Conservation (phyloP, 1,140 invertebrate species). For the Meloidogyne exigua region DNA sequence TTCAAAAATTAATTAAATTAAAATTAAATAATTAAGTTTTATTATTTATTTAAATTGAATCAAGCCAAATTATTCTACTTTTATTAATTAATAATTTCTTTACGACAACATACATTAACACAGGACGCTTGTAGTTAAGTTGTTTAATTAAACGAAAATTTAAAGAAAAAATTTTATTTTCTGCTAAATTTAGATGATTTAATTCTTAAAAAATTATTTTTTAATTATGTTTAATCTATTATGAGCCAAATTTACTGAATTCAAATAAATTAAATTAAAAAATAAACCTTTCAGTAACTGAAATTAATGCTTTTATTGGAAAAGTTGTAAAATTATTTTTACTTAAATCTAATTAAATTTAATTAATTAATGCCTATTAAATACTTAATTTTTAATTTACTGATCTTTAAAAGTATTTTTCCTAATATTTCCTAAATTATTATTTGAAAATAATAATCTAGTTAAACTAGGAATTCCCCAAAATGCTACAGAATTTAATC, state of each 20-base stretch:
- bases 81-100: too few species aligned
- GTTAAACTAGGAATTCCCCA: slow-evolving; percentile 23
- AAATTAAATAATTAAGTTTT: too few species aligned
- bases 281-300: slow-evolving; percentile 22
- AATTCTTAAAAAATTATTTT: slow-evolving; percentile 28
- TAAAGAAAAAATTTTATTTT: slow-evolving; percentile 49
- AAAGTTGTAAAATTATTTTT: slow-evolving; percentile 43
- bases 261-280: slow-evolving; percentile 19
- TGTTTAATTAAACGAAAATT: too few species aligned
- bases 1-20: too few species aligned
- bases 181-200: slow-evolving; percentile 28
- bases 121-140: too few species aligned
- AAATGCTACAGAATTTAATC: slow-evolving; percentile 41
- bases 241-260: slow-evolving; percentile 33
- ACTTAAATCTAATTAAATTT: slow-evolving; percentile 33
- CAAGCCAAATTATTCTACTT: too few species aligned
- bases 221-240: slow-evolving; percentile 33
- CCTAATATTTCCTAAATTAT: slow-evolving; percentile 42
- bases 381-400: slow-evolving; percentile 33
- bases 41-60: too few species aligned
- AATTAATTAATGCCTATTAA: slow-evolving; percentile 3
- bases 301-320: slow-evolving; percentile 39
- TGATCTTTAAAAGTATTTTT: slow-evolving; percentile 45
- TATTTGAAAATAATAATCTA: slow-evolving; percentile 36
- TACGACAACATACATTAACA: too few species aligned